Evolutionary conservation across 2,888 invertebrate genomes (phyloP).

Genomic region (Oscheius myriophilus): DNA sequence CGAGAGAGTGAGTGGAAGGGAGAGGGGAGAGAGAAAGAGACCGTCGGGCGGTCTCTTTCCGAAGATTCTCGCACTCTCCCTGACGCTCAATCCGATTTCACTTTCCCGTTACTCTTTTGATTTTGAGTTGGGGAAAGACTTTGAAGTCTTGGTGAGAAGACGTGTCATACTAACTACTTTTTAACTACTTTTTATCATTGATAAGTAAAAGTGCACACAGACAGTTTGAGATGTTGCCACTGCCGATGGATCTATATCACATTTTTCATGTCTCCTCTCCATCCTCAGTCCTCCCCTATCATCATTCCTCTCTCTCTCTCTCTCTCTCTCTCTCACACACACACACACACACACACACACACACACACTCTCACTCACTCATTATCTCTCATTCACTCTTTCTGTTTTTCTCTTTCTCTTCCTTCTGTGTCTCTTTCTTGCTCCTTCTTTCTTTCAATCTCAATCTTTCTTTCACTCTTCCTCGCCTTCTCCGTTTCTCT

Average conservation of each 20-base stretch:
- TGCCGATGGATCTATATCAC: no score
- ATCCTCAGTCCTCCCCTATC: not conserved
- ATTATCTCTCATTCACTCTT: not conserved
- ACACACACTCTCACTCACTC: no score
- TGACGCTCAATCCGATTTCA: not conserved
- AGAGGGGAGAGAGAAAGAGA: conserved; percentile 4
- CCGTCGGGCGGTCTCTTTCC: not conserved
- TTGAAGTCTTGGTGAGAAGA: not conserved
- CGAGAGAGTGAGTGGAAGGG: conserved; percentile 1
- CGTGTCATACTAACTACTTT: no score
- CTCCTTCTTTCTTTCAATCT: not conserved
- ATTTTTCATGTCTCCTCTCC: no score
- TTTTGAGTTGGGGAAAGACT: no score
- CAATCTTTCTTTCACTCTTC: no score
- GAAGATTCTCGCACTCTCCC: not conserved
- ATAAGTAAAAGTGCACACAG: no score
- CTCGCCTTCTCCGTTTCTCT: no score
- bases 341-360: no score
- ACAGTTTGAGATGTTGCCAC: no score
- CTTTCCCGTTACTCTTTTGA: not conserved
- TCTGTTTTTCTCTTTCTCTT: not conserved
- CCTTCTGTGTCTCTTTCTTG: not conserved
- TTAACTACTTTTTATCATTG: no score
- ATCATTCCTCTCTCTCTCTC: not conserved
- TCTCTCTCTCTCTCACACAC: conserved; percentile 5